A percentile compares a stretch with the other conserved stretches of the same genome.
Evolutionary conservation across 2,888 invertebrate species (phyloP).

Genomic region (Branchipolynoe longqiensis): DNA sequence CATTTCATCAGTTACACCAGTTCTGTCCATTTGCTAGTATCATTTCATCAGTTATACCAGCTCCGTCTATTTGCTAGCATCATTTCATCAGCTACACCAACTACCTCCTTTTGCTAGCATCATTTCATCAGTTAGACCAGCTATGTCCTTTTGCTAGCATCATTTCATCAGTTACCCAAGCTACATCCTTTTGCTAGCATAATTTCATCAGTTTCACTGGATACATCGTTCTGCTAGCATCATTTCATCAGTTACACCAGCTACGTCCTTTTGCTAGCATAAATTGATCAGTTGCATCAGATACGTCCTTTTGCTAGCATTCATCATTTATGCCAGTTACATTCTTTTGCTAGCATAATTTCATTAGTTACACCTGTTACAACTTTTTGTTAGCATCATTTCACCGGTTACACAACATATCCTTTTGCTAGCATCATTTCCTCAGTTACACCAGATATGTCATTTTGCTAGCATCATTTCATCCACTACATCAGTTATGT

Average conservation of each 20-base stretch:
- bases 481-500: not conserved
- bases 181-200: not conserved
- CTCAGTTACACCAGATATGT: too few relatives aligned
- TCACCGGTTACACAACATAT: not conserved
- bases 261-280: too few relatives aligned
- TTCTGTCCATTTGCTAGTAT: not conserved
- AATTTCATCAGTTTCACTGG: not conserved
- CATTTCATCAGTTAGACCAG: too few relatives aligned
- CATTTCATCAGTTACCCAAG: not conserved
- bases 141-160: too few relatives aligned
- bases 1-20: too few relatives aligned
- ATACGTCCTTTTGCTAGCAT: too few relatives aligned
- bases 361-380: not conserved
- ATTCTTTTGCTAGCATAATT: not conserved
- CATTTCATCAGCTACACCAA: not conserved
- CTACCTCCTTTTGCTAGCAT: too few relatives aligned
- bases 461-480: too few relatives aligned
- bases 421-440: too few relatives aligned
- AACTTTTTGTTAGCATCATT: not conserved
- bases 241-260: not conserved
- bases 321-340: not conserved
- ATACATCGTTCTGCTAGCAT: not conserved
- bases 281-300: too few relatives aligned
- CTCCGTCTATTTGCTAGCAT: not conserved
- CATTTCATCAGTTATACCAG: not conserved